Evolutionary conservation across 2,888 invertebrate genomes (phyloP), one percentile per base, ranked within the genome.

Genomic region (Corbicula japonica): DNA sequence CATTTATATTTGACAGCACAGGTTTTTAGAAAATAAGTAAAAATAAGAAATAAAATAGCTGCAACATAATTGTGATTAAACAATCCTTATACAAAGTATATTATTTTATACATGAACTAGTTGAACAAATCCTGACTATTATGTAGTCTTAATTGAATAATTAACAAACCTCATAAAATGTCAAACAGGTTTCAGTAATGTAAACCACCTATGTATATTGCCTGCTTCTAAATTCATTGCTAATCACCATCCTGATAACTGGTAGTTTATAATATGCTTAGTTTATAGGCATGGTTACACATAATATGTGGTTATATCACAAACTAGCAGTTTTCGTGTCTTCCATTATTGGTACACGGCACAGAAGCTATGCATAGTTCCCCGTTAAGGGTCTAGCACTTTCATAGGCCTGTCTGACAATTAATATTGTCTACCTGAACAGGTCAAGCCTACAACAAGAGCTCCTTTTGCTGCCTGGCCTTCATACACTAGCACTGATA

Each of bases 21-120:
- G n/a, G n/a, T n/a, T n/a, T n/a, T n/a, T n/a, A n/a, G n/a, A n/a
- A n/a, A n/a, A n/a, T n/a, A n/a, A n/a, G n/a, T n/a, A n/a, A n/a
- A n/a, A n/a, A n/a, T n/a, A n/a, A n/a, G n/a, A n/a, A 63, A 52
- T 8, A 52, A 46, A 65, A 65, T 65, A 65, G 65, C 65, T 65
- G 65, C 65, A 65, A 52, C 35, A 65, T 65, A 65, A 65, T 62
- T 18, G 18, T 58, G 18, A 58, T 58, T 58, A 50, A 65, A 65
- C 65, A 65, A 18, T 65, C 65, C 65, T 65, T 65, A 65, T 65
- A 35, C 48, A 50, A 52, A 26, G 15, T 52, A n/a, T n/a, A n/a
- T n/a, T n/a, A n/a, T n/a, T n/a, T n/a, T n/a, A n/a, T n/a, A n/a
- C n/a, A n/a, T n/a, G n/a, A n/a, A n/a, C n/a, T n/a, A n/a, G n/a